Conservation (phyloP, 2,797 vertebrate genomes). For the Phyllotis vaccarum region DNA sequence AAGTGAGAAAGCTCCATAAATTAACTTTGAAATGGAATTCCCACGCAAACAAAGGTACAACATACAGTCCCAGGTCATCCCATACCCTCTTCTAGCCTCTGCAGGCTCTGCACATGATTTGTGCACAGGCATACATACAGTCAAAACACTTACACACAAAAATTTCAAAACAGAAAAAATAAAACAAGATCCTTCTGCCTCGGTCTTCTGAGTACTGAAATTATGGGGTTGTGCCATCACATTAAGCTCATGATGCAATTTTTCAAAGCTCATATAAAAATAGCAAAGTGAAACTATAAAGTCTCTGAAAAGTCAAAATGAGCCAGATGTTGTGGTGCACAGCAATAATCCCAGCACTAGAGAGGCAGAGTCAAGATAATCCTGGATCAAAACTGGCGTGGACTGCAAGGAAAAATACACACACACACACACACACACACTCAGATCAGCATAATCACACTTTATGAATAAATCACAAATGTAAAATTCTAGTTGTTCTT, state of each 20-base stretch:
- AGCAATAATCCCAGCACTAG: not conserved
- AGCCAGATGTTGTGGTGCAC: not conserved
- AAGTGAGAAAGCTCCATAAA: not conserved
- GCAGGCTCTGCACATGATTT: too few species aligned
- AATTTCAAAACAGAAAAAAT: not conserved
- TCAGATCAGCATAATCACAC: not conserved
- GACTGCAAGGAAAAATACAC: not conserved
- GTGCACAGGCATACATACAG: not conserved
- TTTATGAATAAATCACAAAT: not conserved
- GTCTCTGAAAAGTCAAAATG: slow-evolving; percentile 1
- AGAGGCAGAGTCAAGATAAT: not conserved
- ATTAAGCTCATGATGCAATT: not conserved
- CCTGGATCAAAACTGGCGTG: not conserved
- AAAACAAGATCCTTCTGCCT: not conserved
- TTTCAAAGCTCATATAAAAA: not conserved
- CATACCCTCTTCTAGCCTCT: too few species aligned
- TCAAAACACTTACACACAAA: not conserved
- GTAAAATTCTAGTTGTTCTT: not conserved
- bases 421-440: too few species aligned
- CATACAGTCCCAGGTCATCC: too few species aligned
- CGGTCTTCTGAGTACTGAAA: not conserved
- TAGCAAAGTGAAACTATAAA: not conserved
- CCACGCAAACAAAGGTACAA: not conserved
- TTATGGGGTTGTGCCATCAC: too few species aligned
- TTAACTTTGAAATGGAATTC: slow-evolving; percentile 34